phyloP scores from a whole-genome alignment of 2,797 vertebrate genomes.

The Pseudochaenichthys georgianus region DNA sequence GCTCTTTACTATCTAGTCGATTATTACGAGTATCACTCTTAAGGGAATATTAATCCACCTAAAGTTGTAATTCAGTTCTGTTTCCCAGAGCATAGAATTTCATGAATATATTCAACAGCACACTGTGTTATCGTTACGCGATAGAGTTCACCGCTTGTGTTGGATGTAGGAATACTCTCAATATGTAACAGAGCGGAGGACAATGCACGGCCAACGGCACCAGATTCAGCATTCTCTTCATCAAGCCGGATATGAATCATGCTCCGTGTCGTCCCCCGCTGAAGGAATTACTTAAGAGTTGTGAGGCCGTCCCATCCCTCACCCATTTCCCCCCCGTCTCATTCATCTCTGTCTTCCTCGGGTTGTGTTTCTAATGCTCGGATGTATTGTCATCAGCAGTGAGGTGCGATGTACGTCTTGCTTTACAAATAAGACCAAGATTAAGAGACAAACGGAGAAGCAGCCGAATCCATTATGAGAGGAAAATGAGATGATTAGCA shows the following conservation, averaged over 20 bases:
- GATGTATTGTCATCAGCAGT: slow-evolving; percentile 64
- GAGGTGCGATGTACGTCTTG: slow-evolving; percentile 42
- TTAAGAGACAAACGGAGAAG: slow-evolving; percentile 56
- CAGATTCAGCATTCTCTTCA: slow-evolving; percentile 72
- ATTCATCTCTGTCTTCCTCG: slow-evolving; percentile 65
- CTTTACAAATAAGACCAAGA: slow-evolving; percentile 62
- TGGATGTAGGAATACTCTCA: slow-evolving; percentile 45
- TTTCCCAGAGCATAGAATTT: slow-evolving; percentile 9
- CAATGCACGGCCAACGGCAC: slow-evolving; percentile 56
- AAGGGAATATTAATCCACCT: slow-evolving; percentile 14
- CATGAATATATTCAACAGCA: neutral
- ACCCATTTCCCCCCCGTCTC: slow-evolving; percentile 46
- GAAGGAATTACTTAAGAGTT: slow-evolving; percentile 74
- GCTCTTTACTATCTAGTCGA: slow-evolving; percentile 3
- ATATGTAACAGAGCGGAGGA: slow-evolving; percentile 47
- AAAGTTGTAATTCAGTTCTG: slow-evolving; percentile 8
- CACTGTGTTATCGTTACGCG: slow-evolving; percentile 9
- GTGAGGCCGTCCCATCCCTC: slow-evolving; percentile 56
- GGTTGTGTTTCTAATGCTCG: slow-evolving; percentile 47
- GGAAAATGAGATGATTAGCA: slow-evolving; percentile 56
- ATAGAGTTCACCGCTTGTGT: slow-evolving; percentile 48
- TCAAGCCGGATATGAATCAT: slow-evolving; percentile 75
- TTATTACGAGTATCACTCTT: slow-evolving; percentile 25
- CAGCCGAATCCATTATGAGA: slow-evolving; percentile 40
- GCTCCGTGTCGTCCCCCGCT: slow-evolving; percentile 57